phyloP scores from a whole-genome alignment of 2,797 vertebrate genomes.

The Platalea minor region DNA sequence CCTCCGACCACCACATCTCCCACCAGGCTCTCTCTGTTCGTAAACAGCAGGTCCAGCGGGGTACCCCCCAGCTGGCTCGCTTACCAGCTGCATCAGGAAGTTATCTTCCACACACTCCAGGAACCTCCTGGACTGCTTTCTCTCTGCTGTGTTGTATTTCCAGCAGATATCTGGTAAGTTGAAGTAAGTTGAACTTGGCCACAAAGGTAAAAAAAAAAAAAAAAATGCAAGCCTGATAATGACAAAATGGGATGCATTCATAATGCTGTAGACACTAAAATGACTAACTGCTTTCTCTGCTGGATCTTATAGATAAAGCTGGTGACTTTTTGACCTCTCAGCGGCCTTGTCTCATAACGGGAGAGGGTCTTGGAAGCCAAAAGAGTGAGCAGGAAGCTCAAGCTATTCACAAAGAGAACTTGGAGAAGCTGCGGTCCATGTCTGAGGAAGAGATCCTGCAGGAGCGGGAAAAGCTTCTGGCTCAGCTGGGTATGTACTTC shows the following conservation, averaged over 20 bases:
- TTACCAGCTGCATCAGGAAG: too few species aligned
- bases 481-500: slow-evolving; percentile 83
- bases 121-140: too few species aligned
- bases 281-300: not conserved
- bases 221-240: not conserved
- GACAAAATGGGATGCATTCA: not conserved
- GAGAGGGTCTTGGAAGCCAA: slow-evolving; percentile 80
- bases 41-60: too few species aligned
- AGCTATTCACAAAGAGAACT: slow-evolving; percentile 90
- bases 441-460: slow-evolving; percentile 83
- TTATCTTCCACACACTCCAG: too few species aligned
- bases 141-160: too few species aligned
- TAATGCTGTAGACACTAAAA: not conserved
- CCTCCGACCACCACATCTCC: too few species aligned
- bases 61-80: too few species aligned
- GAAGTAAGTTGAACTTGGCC: not conserved
- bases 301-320: slow-evolving; percentile 41
- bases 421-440: slow-evolving; percentile 83
- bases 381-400: slow-evolving; percentile 77
- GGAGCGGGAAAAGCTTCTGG: slow-evolving; percentile 84
- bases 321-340: slow-evolving; percentile 8
- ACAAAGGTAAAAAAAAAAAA: not conserved
- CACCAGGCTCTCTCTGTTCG: too few species aligned
- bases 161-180: too few species aligned
- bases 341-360: slow-evolving; percentile 79